Evolutionary conservation across 1,140 invertebrate genomes (phyloP).

Genomic region (Saccostrea cuccullata): DNA sequence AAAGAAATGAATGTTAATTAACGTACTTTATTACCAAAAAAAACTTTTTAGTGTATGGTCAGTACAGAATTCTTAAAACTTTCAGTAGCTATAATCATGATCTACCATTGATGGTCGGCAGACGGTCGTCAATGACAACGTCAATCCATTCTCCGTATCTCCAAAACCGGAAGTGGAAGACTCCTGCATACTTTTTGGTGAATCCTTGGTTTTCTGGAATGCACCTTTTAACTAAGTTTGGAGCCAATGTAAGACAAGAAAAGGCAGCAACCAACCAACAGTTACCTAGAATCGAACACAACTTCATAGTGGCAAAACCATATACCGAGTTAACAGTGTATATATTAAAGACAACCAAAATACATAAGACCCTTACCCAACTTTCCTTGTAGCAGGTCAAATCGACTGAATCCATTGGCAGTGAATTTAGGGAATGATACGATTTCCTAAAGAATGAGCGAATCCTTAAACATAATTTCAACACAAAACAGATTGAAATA

Average conservation of each 20-base stretch:
- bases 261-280: constrained; percentile 85
- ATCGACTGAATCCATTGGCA: constrained; percentile 81
- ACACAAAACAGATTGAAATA: not conserved
- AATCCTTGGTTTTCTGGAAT: constrained; percentile 79
- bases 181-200: constrained; percentile 74
- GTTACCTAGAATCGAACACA: constrained; percentile 77
- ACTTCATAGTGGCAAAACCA: no score
- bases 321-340: not conserved
- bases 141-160: constrained; percentile 77
- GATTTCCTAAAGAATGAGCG: constrained; percentile 77
- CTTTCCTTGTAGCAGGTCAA: constrained; percentile 82
- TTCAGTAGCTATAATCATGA: not conserved
- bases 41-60: not conserved
- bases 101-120: constrained; percentile 73
- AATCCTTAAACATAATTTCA: not conserved
- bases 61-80: not conserved
- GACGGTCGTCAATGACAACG: constrained; percentile 74
- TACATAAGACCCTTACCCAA: constrained; percentile 59
- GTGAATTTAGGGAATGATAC: constrained; percentile 80
- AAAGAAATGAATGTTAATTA: not conserved
- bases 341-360: not conserved
- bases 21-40: not conserved
- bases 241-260: constrained; percentile 82
- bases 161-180: constrained; percentile 78
- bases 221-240: constrained; percentile 83